A percentile compares a stretch with the other conserved stretches of the same genome.
These are phyloP conservation scores for Syrmaticus mikado DNA, from an alignment of 2,113 vertebrate species.

Conservation along the genomic window DNA sequence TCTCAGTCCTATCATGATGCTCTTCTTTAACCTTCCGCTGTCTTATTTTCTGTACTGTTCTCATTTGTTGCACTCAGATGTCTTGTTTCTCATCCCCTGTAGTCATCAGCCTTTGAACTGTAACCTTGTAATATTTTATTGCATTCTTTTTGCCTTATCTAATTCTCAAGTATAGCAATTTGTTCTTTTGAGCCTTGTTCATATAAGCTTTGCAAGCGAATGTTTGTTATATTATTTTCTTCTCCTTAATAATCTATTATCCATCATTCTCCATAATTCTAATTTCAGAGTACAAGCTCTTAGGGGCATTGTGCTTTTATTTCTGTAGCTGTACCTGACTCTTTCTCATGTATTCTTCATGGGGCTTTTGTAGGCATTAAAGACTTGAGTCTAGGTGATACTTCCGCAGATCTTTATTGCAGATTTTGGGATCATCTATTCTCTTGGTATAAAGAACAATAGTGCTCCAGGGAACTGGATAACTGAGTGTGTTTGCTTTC, in stretches of 20 bases:
- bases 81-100: not conserved
- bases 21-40: not conserved
- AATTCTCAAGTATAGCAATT: not conserved
- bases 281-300: not conserved
- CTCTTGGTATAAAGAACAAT: not conserved
- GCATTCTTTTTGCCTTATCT: not conserved
- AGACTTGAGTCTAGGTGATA: not conserved
- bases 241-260: not conserved
- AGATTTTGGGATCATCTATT: not conserved
- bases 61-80: not conserved
- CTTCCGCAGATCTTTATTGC: not conserved
- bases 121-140: not conserved
- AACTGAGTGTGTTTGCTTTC: not conserved
- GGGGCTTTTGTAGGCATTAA: not conserved
- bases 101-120: fast-evolving
- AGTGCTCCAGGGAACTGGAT: not conserved
- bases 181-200: not conserved
- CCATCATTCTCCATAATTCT: not conserved
- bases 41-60: not conserved
- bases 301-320: not conserved
- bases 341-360: not conserved
- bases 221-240: not conserved
- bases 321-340: not conserved
- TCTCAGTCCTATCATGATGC: not conserved
- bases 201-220: not conserved